phyloP scores from a whole-genome alignment of 2,797 vertebrate genomes.

The Carduelis carduelis region DNA sequence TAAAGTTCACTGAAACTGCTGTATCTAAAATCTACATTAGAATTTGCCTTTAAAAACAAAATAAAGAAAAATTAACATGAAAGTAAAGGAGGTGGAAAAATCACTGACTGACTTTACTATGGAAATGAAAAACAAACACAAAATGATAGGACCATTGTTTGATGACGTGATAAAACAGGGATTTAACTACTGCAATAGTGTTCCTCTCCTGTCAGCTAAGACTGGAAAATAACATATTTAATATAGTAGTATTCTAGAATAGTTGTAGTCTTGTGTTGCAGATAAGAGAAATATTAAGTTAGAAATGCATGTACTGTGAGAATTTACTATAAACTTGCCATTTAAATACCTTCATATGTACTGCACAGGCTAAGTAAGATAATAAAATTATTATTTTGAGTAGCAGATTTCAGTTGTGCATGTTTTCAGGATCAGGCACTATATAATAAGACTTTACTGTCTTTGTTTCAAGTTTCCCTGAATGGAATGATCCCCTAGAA shows the following conservation, averaged over 20 bases:
- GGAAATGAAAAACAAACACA: constrained; percentile 37
- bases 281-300: not conserved
- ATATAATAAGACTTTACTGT: not conserved
- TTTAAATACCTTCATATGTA: not conserved
- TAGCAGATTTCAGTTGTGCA: not conserved
- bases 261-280: not conserved
- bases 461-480: not conserved
- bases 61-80: constrained; percentile 10
- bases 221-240: not conserved
- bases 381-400: not conserved
- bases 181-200: not conserved
- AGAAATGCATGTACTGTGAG: not conserved
- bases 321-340: not conserved
- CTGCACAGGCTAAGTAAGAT: not conserved
- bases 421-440: not conserved
- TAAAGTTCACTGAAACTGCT: not conserved
- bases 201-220: not conserved
- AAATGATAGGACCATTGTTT: not conserved
- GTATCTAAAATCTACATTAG: not conserved
- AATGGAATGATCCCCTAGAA: not conserved
- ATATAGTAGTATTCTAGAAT: not conserved
- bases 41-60: not conserved
- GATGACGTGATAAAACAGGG: constrained; percentile 27
- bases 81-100: not conserved
- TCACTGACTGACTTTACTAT: not conserved